Evolutionary conservation across 2,888 invertebrate genomes (phyloP).

Genomic region (Nomada ferruginata): DNA sequence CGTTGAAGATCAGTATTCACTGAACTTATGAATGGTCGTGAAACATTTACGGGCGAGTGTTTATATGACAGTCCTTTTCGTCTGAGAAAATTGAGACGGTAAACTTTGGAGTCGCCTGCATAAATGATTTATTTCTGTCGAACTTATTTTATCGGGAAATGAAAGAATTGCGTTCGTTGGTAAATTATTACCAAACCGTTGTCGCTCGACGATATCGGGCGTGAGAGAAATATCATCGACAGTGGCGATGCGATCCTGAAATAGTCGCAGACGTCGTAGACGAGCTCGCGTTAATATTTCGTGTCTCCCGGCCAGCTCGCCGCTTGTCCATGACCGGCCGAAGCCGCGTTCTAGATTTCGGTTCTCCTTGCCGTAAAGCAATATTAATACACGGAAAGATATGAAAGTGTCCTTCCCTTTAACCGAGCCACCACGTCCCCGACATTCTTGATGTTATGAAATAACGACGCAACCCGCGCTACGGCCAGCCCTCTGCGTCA

Average conservation of each 20-base stretch:
- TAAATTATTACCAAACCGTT: no score
- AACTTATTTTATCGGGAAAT: no score
- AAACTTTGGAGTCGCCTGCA: no score
- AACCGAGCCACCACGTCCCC: slow-evolving; percentile 26
- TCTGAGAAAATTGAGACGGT: no score
- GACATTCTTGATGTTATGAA: slow-evolving; percentile 59
- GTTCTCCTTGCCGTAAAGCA: slow-evolving; percentile 61
- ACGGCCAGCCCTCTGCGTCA: slow-evolving; percentile 39
- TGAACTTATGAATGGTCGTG: no score
- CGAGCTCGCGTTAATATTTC: slow-evolving; percentile 59
- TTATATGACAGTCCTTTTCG: no score
- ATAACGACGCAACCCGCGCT: slow-evolving; percentile 63
- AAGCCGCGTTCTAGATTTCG: slow-evolving; percentile 59
- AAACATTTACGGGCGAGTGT: no score
- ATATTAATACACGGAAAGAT: slow-evolving; percentile 68
- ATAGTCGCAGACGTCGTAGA: background rate
- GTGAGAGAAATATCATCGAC: no score
- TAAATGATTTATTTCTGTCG: no score
- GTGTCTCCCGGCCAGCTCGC: slow-evolving; percentile 28
- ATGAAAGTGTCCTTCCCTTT: slow-evolving; percentile 67
- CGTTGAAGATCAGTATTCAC: no score
- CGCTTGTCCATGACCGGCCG: slow-evolving; percentile 49
- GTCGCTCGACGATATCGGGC: no score
- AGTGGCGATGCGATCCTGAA: background rate
- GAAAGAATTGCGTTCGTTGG: no score